Conservation (phyloP, 1,140 invertebrate species). For the Pseudobourletiella spinata region DNA sequence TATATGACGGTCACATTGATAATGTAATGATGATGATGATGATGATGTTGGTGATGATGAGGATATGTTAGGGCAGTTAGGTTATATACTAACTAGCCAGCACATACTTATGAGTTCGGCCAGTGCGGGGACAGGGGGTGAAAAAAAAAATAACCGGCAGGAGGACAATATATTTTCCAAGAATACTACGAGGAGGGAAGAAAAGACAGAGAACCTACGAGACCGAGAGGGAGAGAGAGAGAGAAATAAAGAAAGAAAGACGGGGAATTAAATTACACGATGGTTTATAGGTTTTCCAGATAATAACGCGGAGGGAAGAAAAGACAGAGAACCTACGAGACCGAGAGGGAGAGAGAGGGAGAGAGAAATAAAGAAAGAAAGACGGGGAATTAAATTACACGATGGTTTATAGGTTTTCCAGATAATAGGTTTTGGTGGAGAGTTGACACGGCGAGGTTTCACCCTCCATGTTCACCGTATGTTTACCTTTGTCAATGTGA, state of each 20-base stretch:
- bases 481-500: slow-evolving; percentile 28
- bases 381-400: slow-evolving; percentile 1
- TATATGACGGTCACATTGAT: not conserved
- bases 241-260: not conserved
- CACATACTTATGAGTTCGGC: no score
- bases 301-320: no score
- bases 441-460: slow-evolving; percentile 7
- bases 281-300: slow-evolving; percentile 2
- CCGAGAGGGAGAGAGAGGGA: not conserved
- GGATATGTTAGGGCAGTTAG: not conserved
- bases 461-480: slow-evolving; percentile 19
- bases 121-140: no score
- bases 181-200: not conserved
- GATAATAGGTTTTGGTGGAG: slow-evolving; percentile 5
- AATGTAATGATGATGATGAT: not conserved
- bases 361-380: not conserved
- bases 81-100: not conserved
- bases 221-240: not conserved
- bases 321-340: not conserved
- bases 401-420: slow-evolving; percentile 2
- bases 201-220: not conserved
- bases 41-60: not conserved
- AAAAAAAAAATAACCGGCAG: no score
- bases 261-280: slow-evolving; percentile 4
- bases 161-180: no score